Percentiles rank a stretch among this genome's conserved stretches.
Conservation (phyloP, 2,797 vertebrate species). For the Gobionotothen gibberifrons region DNA sequence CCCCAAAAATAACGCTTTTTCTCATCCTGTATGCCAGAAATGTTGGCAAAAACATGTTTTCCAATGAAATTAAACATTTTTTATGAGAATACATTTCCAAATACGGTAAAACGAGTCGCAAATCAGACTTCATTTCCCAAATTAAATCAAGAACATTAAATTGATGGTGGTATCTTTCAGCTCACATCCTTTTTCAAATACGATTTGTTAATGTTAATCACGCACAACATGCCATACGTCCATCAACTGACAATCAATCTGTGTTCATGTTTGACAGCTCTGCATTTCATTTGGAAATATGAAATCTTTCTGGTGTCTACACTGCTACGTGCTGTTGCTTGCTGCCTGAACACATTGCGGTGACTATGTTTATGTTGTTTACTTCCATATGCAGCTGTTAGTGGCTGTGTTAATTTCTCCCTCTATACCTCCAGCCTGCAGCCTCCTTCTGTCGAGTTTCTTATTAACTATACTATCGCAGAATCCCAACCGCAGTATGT, state of each 20-base stretch:
- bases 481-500: constrained; percentile 25
- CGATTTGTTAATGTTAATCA: background rate
- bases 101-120: background rate
- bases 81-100: background rate
- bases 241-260: constrained; percentile 7
- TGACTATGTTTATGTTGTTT: constrained; percentile 9
- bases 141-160: background rate
- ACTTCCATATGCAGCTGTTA: constrained; percentile 14
- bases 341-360: background rate
- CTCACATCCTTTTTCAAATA: background rate
- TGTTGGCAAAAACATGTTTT: background rate
- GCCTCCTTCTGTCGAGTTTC: constrained; percentile 22
- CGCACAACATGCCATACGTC: background rate
- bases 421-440: constrained; percentile 6
- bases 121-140: background rate
- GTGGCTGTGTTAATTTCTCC: constrained; percentile 12
- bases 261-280: background rate
- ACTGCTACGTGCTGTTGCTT: background rate
- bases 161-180: background rate
- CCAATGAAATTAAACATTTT: background rate
- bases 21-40: background rate
- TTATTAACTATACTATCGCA: constrained; percentile 28
- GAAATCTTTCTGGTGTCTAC: background rate
- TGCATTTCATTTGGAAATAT: constrained; percentile 4
- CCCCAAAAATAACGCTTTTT: background rate